Base-by-base conservation (phyloP, 2,797 vertebrate genomes). In the Halcyon smyrnensis region DNA sequence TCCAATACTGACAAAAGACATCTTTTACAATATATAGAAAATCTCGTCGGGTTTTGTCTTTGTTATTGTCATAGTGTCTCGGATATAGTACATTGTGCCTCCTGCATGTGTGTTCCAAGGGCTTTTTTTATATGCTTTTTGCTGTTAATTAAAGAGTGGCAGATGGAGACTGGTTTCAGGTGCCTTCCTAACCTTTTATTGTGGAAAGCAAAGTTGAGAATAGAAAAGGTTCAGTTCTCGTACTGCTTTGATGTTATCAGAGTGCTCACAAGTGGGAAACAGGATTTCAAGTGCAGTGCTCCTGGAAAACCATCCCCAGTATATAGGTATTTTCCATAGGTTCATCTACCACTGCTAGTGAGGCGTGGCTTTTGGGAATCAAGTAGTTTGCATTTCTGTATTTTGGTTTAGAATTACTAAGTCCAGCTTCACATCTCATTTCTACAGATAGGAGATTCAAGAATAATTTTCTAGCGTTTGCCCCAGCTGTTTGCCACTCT, bases 241-340 rank as follows among this genome's bases (percentile, higher is more conserved):
- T 34, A 7, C 12, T 71, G 7, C 30, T 86, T 79, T 65, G 34
- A 43, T 71, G 62, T 75, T 46, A 41, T 23, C 57, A 11, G 14
- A 53, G 15, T 43, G 30, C 41, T 74, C 19, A 37, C 53, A 75
- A 62, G 5, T 23, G 77, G 45, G 71, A 62, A 64, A 64, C 4
- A 9, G 46, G 34, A 84, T 77, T 89, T 91, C 32, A 75, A 78
- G 24, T 11, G 8, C 19, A 37, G 11, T 24, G 27, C 27, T 65
- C 12, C 43, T 50, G 28, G 36, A 51, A 53, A 86, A 34, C 32
- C 18, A 43, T 71, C 30, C 25, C 13, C 11, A 4, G 7, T 37
- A 2, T 8, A 11, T 3, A 34, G 56, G 6, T n/a, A 1, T 51
- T 85, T 28, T 41, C 25, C 17, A 4, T 1, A 8, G n/a, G 25